phyloP scores from a whole-genome alignment of 2,797 vertebrate species.

The Ctenosaura bakeri region DNA sequence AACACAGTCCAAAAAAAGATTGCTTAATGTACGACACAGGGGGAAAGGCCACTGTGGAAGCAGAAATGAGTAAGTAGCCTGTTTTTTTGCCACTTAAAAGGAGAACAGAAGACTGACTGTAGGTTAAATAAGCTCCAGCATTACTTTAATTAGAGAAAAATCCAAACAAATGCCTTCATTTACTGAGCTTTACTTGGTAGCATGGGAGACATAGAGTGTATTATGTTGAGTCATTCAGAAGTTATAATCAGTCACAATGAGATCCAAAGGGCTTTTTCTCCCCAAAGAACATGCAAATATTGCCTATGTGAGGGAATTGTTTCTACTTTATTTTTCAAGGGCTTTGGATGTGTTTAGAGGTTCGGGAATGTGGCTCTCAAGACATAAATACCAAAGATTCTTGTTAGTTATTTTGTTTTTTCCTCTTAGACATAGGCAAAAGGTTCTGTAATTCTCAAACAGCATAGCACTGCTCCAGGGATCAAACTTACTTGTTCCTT shows the following conservation, averaged over 20 bases:
- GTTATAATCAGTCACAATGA: slow-evolving; percentile 35
- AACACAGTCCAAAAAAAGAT: slow-evolving; percentile 16
- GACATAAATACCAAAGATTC: slow-evolving; percentile 47
- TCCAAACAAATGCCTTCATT: slow-evolving; percentile 41
- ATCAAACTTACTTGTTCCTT: background rate
- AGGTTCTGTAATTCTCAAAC: background rate
- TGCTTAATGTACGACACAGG: slow-evolving; percentile 22
- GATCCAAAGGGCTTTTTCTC: background rate
- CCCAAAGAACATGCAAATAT: background rate
- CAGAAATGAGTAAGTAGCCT: slow-evolving; percentile 33
- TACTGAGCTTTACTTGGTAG: slow-evolving; percentile 36
- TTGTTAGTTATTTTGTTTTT: slow-evolving; percentile 15
- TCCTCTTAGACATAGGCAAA: background rate
- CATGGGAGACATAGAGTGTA: background rate
- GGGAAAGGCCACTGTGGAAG: slow-evolving; percentile 28
- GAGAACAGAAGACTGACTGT: slow-evolving; percentile 34
- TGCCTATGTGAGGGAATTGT: too few relatives aligned
- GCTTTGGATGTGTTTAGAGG: too few relatives aligned
- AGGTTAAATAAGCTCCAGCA: slow-evolving; percentile 16
- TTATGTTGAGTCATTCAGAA: slow-evolving; percentile 37
- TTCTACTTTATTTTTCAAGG: too few relatives aligned
- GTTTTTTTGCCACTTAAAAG: slow-evolving; percentile 44
- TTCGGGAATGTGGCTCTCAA: background rate
- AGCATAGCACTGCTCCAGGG: background rate
- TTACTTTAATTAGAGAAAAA: slow-evolving; percentile 48